phyloP scores from a whole-genome alignment of 1,140 invertebrate species.

The Bombyx mori region DNA sequence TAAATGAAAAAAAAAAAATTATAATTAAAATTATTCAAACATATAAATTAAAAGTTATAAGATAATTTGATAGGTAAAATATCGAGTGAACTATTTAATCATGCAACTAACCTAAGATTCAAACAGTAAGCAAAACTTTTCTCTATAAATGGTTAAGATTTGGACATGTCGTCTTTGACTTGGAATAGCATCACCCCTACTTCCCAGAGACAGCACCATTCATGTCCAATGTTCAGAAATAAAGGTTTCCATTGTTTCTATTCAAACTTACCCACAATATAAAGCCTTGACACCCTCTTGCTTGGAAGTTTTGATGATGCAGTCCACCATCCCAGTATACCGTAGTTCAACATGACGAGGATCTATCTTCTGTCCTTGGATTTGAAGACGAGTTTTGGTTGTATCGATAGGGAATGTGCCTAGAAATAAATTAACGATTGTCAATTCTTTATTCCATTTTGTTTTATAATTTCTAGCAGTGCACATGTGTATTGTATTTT shows the following conservation, averaged over 20 bases:
- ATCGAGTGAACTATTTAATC: too few relatives aligned
- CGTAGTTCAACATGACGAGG: constrained; percentile 81
- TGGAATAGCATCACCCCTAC: too few relatives aligned
- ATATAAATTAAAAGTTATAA: too few relatives aligned
- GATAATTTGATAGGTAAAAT: too few relatives aligned
- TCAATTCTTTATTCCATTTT: background rate
- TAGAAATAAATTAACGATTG: constrained; percentile 41
- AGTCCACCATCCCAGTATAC: constrained; percentile 94
- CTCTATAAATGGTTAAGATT: too few relatives aligned
- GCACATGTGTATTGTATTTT: too few relatives aligned
- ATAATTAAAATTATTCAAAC: too few relatives aligned
- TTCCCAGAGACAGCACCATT: background rate
- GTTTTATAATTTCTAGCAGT: background rate
- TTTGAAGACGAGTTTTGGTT: constrained; percentile 95
- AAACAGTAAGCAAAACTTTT: too few relatives aligned
- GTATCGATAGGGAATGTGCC: constrained; percentile 98
- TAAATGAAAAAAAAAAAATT: too few relatives aligned
- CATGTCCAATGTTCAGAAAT: background rate
- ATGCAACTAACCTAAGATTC: too few relatives aligned
- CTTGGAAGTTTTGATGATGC: constrained; percentile 73
- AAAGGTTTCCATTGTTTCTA: constrained; percentile 4
- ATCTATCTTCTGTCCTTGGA: constrained; percentile 93
- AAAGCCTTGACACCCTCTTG: constrained; percentile 58
- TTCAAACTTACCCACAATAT: constrained; percentile 51
- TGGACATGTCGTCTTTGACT: too few relatives aligned